Base-by-base conservation (phyloP, 2,888 invertebrate genomes). In the Phania funesta region DNA sequence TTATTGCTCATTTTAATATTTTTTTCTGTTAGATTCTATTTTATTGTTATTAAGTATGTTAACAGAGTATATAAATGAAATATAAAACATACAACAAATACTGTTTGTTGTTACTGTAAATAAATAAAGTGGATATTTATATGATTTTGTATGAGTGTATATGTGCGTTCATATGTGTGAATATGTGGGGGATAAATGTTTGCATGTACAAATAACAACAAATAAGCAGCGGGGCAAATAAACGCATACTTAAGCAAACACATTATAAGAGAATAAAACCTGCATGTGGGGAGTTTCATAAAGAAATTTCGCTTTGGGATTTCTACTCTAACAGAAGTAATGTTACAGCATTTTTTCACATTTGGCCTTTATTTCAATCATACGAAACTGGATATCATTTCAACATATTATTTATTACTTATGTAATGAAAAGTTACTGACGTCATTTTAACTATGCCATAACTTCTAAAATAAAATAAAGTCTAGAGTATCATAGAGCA, bases 41-140 rank as follows among this genome's bases (percentile, higher is more conserved):
- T 38, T 38, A 9, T 38, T 38, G 4, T 3, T 38, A 38, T 38
- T 1, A 38, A 3, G 26, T 13, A 13, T 38, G 35, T 38, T 38
- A 38, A 38, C 35, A 13, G 13, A 32, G 13, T n/a, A 11, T 38
- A 38, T 38, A 38, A 38, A n/a, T n/a, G 20, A 44, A 18, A 24
- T 1, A 41, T 11, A 29, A 26, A 24, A 29, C 18, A 62, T 3
- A 44, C 6, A 44, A 29, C 29, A 62, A 20, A 44, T 20, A 62
- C n/a, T 38, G 11, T 5, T 16, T 58, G 24, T 62, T 44, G 44
- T 62, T 62, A 44, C 18, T 46, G 29, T 38, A 62, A 62, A 18
- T 13, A 44, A 62, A 62, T 41, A 44, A 62, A 44, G 11, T 29
- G 44, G 13, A 29, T 62, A 62, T 62, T 38, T 38, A 7, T 38